Conservation (phyloP, 2,888 invertebrate species). For the Eilema caniola region DNA sequence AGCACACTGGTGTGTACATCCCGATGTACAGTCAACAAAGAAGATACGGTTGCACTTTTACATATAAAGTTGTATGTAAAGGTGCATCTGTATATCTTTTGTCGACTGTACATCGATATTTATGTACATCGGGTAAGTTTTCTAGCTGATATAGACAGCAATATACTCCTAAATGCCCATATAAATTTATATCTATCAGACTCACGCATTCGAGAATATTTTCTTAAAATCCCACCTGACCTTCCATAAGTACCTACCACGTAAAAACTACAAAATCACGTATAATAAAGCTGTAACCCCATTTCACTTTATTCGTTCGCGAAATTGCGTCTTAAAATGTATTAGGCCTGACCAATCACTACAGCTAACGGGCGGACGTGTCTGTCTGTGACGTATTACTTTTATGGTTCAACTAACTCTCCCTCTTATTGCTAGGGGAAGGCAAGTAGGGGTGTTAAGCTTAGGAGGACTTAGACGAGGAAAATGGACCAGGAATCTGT, state of each 20-base stretch:
- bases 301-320: slow-evolving; percentile 16
- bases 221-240: not conserved
- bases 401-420: slow-evolving; percentile 13
- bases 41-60: no score
- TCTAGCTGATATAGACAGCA: no score
- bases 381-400: slow-evolving; percentile 19
- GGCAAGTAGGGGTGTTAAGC: not conserved
- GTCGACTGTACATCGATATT: no score
- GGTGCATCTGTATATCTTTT: no score
- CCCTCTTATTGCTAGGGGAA: not conserved
- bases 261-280: not conserved
- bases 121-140: no score
- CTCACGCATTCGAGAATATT: not conserved
- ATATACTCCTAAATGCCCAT: no score
- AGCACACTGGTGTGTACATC: no score
- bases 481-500: not conserved
- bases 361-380: slow-evolving; percentile 16
- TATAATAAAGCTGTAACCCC: slow-evolving; percentile 11
- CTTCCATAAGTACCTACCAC: not conserved
- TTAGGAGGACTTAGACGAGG: not conserved
- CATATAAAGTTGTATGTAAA: no score
- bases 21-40: no score
- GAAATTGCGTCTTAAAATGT: slow-evolving; percentile 20
- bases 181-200: not conserved
- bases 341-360: slow-evolving; percentile 23